Conservation (phyloP, 2,797 vertebrate genomes). For the Remorina albescens region DNA sequence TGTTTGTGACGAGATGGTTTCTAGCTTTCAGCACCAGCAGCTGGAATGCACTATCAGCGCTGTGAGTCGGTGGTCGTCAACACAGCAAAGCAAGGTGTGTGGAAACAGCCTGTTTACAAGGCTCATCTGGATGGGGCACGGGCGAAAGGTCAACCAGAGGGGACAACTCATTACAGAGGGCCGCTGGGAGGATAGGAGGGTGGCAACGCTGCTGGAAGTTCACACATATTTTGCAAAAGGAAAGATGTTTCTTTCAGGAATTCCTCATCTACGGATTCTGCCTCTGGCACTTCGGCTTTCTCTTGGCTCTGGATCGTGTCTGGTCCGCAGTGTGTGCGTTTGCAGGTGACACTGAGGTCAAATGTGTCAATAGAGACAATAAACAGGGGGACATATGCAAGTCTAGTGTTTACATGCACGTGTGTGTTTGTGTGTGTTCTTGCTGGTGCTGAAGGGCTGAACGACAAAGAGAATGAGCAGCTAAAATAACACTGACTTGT, state of each 20-base stretch:
- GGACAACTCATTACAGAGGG: constrained; percentile 81
- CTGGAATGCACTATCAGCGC: constrained; percentile 80
- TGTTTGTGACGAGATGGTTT: constrained; percentile 77
- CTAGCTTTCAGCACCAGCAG: constrained; percentile 88
- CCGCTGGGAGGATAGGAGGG: constrained; percentile 62
- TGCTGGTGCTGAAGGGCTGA: constrained; percentile 24
- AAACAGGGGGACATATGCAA: constrained; percentile 61
- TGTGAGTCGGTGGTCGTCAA: constrained; percentile 80
- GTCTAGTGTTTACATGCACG: constrained; percentile 38
- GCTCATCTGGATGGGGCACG: constrained; percentile 80
- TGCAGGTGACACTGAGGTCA: constrained; percentile 49
- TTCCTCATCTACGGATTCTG: constrained; percentile 69
- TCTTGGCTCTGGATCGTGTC: constrained; percentile 81
- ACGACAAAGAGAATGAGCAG: constrained; percentile 74
- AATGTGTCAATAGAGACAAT: constrained; percentile 65
- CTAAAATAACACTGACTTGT: constrained; percentile 75
- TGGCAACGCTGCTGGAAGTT: constrained; percentile 62
- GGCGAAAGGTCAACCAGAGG: constrained; percentile 81
- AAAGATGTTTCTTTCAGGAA: constrained; percentile 70
- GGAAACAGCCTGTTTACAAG: constrained; percentile 87
- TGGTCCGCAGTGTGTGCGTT: constrained; percentile 44
- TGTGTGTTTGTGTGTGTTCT: constrained; percentile 52
- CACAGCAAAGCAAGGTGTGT: constrained; percentile 81
- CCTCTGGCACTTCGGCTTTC: constrained; percentile 77
- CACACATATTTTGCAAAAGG: constrained; percentile 76